phyloP scores from a whole-genome alignment of 2,797 vertebrate genomes.

The Sternotherus odoratus region DNA sequence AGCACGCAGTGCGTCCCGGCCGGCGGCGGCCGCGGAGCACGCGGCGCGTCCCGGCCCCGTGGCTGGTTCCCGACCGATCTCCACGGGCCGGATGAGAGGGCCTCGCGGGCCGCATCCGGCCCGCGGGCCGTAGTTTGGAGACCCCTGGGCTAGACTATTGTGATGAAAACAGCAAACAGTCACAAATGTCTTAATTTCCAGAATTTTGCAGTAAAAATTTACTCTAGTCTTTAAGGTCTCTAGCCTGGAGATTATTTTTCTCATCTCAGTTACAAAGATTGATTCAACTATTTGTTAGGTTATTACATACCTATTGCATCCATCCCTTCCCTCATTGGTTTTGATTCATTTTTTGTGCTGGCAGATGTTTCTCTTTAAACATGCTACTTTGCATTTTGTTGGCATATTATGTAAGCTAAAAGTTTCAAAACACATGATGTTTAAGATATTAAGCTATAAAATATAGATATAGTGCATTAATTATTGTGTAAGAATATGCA shows the following conservation, averaged over 20 bases:
- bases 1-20: no score
- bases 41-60: no score
- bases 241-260: background rate
- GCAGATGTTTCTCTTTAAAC: conserved; percentile 43
- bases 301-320: background rate
- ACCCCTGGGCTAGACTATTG: no score
- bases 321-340: background rate
- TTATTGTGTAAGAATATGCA: conserved; percentile 41
- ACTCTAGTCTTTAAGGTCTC: background rate
- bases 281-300: background rate
- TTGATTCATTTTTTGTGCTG: conserved; percentile 3
- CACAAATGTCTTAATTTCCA: background rate
- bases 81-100: no score
- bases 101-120: no score
- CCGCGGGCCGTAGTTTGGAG: no score
- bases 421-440: conserved; percentile 65
- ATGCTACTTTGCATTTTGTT: conserved; percentile 22
- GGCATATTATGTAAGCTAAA: conserved; percentile 37
- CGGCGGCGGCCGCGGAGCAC: no score
- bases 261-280: background rate
- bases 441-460: conserved; percentile 65
- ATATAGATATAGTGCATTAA: conserved; percentile 42
- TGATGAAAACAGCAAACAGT: background rate
- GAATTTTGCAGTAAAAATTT: background rate
- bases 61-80: no score